Percentiles rank a stretch among this genome's conserved stretches.
phyloP scores from a whole-genome alignment of 2,113 vertebrate genomes.

The Struthio camelus region DNA sequence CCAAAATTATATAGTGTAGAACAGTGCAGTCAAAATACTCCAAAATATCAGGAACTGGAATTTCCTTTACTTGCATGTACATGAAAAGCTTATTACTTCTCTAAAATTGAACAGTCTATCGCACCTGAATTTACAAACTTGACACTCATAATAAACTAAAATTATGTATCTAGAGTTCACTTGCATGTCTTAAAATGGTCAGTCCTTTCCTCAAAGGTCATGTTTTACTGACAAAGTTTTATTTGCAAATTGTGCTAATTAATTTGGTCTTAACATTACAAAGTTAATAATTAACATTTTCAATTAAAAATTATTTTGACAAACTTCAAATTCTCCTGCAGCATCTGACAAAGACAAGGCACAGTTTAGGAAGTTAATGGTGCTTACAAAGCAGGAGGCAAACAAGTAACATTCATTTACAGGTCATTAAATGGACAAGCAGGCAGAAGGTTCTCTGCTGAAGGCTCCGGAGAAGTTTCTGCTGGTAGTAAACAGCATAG shows the following conservation, averaged over 20 bases:
- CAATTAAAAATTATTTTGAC: constrained; percentile 46
- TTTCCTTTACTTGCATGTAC: not conserved
- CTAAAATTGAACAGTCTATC: not conserved
- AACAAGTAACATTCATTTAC: constrained; percentile 30
- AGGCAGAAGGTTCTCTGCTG: not conserved
- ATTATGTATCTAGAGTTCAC: not conserved
- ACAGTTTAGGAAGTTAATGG: constrained; percentile 23
- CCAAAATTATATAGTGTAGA: not conserved
- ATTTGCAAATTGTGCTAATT: constrained; percentile 32
- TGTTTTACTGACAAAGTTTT: not conserved
- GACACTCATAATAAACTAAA: not conserved
- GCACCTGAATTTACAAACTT: not conserved
- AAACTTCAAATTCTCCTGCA: constrained; percentile 37
- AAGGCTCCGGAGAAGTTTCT: not conserved
- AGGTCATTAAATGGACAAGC: constrained; percentile 34
- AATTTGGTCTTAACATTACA: constrained; percentile 29
- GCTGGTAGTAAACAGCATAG: not conserved
- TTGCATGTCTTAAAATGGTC: not conserved
- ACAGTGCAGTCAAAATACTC: not conserved
- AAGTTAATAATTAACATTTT: not conserved
- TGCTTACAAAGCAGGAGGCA: constrained; percentile 33
- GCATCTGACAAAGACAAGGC: constrained; percentile 18
- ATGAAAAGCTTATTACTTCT: not conserved
- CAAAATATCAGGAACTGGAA: not conserved
- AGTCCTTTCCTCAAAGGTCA: not conserved